Evolutionary conservation across 2,113 vertebrate species (phyloP), one percentile per base, ranked within the genome.

Genomic region (Protobothrops flavoviridis): DNA sequence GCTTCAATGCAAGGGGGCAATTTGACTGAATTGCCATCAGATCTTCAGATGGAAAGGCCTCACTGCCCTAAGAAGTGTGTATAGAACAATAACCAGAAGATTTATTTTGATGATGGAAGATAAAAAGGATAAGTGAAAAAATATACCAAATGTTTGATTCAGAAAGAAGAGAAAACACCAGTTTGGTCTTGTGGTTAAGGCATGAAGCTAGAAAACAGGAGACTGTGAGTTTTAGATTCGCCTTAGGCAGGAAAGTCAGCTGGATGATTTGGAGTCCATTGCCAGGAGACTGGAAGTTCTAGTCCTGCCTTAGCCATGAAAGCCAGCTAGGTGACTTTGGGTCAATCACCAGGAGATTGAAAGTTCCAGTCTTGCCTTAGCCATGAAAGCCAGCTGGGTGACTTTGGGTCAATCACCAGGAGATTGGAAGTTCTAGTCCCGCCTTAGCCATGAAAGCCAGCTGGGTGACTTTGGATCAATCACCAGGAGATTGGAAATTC

Each of bases 221-320:
- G 29, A 13, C 11, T 4, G 3, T 29, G 59, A 64, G 3, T 64
- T 64, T 3, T 29, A 29, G 10, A 12, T 26, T 26, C 4, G 24
- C 59, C 61, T 12, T 13, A 64, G 61, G 26, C 12, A 64, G 0
- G 11, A n/a, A 64, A 13, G 26, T 29, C 61, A n/a, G 26, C 26
- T 12, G 29, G 61, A 4, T 64, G 61, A n/a, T 29, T n/a, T 64
- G 29, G 26, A 29, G 61, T n/a, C 11, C 11, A 64, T 64, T 1
- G 3, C 61, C 26, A 64, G 26, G 61, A 64, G 26, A 12, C 1
- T n/a, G 26, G 26, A 29, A 64, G 26, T 64, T 64, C 26, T 64
- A 64, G 26, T 0, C 26, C 11, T 0, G 1, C 4, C 26, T 64
- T n/a, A 64, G 61, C 3, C 1, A n/a, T 0, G 3, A 64, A 64